Evolutionary conservation across 2,113 vertebrate genomes (phyloP), one percentile per base, ranked within the genome.

Genomic region (Scomber japonicus): DNA sequence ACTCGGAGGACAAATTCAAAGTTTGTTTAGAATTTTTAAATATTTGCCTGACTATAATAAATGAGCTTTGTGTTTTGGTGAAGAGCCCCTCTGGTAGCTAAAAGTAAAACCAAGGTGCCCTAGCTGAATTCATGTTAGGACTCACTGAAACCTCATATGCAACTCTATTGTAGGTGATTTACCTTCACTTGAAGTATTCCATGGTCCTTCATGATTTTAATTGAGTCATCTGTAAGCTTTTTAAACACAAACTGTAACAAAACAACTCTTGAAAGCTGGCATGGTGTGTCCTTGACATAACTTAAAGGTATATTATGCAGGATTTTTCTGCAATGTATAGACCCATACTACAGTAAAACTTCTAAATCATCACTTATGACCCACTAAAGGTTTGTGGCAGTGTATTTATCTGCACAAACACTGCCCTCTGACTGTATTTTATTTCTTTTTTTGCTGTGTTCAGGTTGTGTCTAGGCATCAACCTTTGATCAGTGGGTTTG

Each of bases 51-150:
- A 64, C 50, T 63, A 61, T 59, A 66, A 71, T 75, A 60, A 63
- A 70, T 66, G 21, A n/a, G 64, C 59, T 78, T 78, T 73, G 19
- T 76, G 64, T 71, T 83, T 75, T 54, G 8, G 61, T 51, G 27
- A 62, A 45, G 40, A 71, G 61, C 21, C 13, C 15, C 67, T 78
- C 75, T 78, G 60, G 71, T 65, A 67, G 50, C n/a, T 17, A 53
- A 57, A 27, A 74, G 35, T 71, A 19, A 68, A 77, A 74, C 67
- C 81, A 84, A 88, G 75, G 81, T 86, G 78, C 65, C 86, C 76
- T 21, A 61, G 61, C 51, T 81, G 46, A 24, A 82, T 71, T 76
- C 19, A 60, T 66, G 72, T 54, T 21, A 45, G 45, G 48, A 46
- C n/a, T 21, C n/a, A 24, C 12, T 21, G 16, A 54, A 66, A 48